Conservation (phyloP, 2,797 vertebrate genomes). For the Xiphorhynchus erythropygius region DNA sequence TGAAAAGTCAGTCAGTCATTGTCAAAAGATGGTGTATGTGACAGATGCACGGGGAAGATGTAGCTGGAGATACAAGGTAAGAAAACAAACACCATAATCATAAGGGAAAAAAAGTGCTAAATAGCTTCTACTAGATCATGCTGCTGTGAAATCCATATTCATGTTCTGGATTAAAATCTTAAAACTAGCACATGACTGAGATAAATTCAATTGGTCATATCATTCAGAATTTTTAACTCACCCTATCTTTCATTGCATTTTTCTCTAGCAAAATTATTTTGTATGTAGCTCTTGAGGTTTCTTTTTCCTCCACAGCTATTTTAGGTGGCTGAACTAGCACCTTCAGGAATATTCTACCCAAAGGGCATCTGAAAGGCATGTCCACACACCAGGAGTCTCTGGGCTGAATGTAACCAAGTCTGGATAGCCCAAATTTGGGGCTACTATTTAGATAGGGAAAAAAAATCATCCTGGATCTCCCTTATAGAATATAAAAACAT, state of each 20-base stretch:
- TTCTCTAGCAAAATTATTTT: background rate
- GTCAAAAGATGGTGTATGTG: slow-evolving; percentile 79
- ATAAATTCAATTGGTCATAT: background rate
- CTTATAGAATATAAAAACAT: background rate
- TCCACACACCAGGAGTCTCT: background rate
- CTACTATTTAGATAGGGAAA: background rate
- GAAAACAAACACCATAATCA: slow-evolving; percentile 24
- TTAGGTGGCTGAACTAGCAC: background rate
- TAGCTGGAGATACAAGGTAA: slow-evolving; percentile 82
- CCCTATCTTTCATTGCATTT: background rate
- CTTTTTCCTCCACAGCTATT: background rate
- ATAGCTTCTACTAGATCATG: slow-evolving; percentile 8
- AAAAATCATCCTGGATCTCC: background rate
- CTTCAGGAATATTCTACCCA: background rate
- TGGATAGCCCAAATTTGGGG: background rate
- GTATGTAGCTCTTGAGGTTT: background rate
- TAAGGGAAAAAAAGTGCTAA: slow-evolving; percentile 6
- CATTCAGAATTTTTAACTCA: background rate
- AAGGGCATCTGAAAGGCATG: background rate
- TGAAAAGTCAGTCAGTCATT: slow-evolving; percentile 80
- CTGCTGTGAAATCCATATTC: background rate
- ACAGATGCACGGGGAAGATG: slow-evolving; percentile 83
- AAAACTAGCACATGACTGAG: background rate
- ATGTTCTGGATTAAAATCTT: background rate
- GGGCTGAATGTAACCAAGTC: background rate